These are phyloP conservation scores for Pteronotus mesoamericanus DNA, from an alignment of 2,797 vertebrate genomes.

Conservation along the genomic window DNA sequence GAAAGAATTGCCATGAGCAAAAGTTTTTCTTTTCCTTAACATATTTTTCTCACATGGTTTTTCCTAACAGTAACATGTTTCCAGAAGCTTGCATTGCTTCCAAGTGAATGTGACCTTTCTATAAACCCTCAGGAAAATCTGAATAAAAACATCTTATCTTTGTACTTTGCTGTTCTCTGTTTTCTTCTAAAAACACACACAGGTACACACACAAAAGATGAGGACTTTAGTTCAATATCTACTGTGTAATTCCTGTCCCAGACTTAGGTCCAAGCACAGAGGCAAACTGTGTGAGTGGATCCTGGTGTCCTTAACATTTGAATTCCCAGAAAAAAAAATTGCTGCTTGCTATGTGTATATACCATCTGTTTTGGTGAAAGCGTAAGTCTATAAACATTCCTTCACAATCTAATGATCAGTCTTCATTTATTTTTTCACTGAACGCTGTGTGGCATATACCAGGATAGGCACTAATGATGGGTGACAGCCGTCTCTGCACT, in stretches of 20 bases:
- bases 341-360: background rate
- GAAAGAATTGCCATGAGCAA: slow-evolving; percentile 39
- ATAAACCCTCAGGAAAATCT: slow-evolving; percentile 39
- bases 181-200: background rate
- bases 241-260: background rate
- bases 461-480: background rate
- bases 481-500: background rate
- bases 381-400: background rate
- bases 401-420: background rate
- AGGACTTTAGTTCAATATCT: background rate
- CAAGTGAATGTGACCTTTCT: slow-evolving; percentile 56
- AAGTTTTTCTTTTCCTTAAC: slow-evolving; percentile 24
- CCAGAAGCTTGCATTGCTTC: slow-evolving; percentile 20
- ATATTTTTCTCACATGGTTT: slow-evolving; percentile 33
- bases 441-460: background rate
- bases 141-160: slow-evolving; percentile 40
- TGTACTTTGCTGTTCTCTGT: background rate
- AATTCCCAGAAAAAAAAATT: background rate
- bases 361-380: background rate
- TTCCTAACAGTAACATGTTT: slow-evolving; percentile 28
- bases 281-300: background rate
- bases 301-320: background rate
- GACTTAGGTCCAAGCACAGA: background rate
- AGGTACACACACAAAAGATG: background rate
- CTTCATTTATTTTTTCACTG: background rate